Base-by-base conservation (phyloP, 2,797 vertebrate genomes). In the Cossypha niveicapilla region DNA sequence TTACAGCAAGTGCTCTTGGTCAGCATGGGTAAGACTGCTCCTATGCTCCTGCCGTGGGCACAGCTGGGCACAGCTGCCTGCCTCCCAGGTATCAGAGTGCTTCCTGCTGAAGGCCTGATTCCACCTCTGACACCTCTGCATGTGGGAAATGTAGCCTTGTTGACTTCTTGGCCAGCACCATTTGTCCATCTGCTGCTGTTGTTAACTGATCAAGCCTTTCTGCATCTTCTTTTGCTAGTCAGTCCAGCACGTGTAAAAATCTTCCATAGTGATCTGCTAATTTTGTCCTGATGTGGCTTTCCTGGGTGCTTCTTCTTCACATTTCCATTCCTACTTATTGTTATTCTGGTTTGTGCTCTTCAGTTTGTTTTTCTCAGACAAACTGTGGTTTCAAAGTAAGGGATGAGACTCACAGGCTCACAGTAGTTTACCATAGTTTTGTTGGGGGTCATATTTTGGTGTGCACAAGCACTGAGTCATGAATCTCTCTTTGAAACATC, bases 401-500 rank as follows among this genome's bases (percentile, higher is more conserved):
- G 23, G 10, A 86, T 57, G 19, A 21, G 11, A 68, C 60, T 70
- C 51, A 82, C 32, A 75, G 47, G 32, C 23, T 77, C 22, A 23
- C 2, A 23, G 44, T 54, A 93, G 71, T 86, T 88, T 75, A 42
- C 12, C 0, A 0, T 18, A 28, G 30, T 32, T 87, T 77, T 1
- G 1, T 80, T 68, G 68, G 39, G 35, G 30, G 13, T 76, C 2
- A 6, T 73, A n/a, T 85, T 89, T 93, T 77, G 27, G 5, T 62
- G 12, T 2, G 5, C 6, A 1, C 18, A 53, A 30, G 30, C 60
- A 45, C 8, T 25, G 54, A 62, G 41, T 34, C 16, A 14, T 65
- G 23, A 61, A 34, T 76, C 35, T 92, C 74, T n/a, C 48, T 94
- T 71, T 67, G 63, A 67, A 95, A 87, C 18, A 44, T 74, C 68